Evolutionary conservation across 2,888 invertebrate genomes (phyloP), one percentile per base, ranked within the genome.

Genomic region (Thereva nobilitata): DNA sequence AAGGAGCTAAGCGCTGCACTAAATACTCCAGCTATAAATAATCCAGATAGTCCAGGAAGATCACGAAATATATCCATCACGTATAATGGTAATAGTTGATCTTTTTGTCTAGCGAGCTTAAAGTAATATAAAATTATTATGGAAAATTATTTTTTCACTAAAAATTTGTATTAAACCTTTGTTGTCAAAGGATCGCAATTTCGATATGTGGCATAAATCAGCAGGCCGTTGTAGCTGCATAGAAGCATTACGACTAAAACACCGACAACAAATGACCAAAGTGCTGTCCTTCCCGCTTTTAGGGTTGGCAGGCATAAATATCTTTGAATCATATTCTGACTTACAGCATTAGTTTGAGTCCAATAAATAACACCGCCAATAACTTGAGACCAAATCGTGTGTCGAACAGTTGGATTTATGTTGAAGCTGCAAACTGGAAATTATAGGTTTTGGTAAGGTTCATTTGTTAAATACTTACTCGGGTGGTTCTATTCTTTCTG

Each of bases 1-100:
- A 91, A 80, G 0, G 91, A 90, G 76, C 91, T 91, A 5, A 95
- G 81, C 7, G 95, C 92, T 12, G 94, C 95, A 81, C 93, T 93
- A 75, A 95, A 95, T 1, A 95, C 89, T 41, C 94, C 93, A 38
- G 95, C 92, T 0, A 95, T 89, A 76, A 95, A 95, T 38, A 95
- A 81, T 4, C 95, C 95, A 0, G 93, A 89, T 72, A 95, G 82
- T 2, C 95, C 95, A 0, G 90, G 90, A 77, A 88, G 83, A 49
- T 88, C 84, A 0, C 89, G 87, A 42, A 94, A 78, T 7, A 89
- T 86, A 72, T 94, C 90, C 91, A 94, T 93, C 4, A 95, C 93
- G 67, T 93, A 85, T n/a, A 93, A 79, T 0, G 94, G 94, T 49
- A 95, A 77, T 3, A 95, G 80, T 80, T 95, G 91, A 75, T 92